Evolutionary conservation across 2,113 vertebrate genomes (phyloP).

Genomic region (Hipposideros armiger): DNA sequence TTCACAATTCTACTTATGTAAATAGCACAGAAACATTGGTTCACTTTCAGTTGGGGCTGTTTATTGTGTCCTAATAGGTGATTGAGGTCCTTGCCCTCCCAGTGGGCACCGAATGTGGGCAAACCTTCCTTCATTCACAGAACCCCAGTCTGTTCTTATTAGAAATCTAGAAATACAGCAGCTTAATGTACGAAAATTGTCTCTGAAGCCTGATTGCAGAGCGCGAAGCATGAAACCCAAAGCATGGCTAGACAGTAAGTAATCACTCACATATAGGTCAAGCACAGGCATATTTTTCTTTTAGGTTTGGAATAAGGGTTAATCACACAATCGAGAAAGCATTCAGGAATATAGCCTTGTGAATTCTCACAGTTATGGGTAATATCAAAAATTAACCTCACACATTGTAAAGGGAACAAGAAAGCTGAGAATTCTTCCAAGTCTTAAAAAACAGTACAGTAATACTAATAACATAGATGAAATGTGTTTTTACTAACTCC

Average conservation of each 20-base stretch:
- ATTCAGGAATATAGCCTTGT: not conserved
- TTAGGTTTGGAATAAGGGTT: not conserved
- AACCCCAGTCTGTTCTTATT: not conserved
- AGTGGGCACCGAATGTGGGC: not conserved
- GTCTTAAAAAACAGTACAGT: slow-evolving; percentile 52
- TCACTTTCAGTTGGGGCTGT: not conserved
- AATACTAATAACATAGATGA: slow-evolving; percentile 72
- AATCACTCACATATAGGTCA: not conserved
- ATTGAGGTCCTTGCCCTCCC: not conserved
- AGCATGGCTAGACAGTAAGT: not conserved
- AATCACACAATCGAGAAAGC: slow-evolving; percentile 37
- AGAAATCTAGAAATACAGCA: not conserved
- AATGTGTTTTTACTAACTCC: slow-evolving; percentile 78
- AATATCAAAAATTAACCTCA: slow-evolving; percentile 67
- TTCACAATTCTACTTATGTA: not conserved
- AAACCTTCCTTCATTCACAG: not conserved
- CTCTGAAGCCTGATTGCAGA: not conserved
- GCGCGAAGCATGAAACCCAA: not conserved
- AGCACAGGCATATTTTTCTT: not conserved
- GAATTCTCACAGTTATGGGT: not conserved
- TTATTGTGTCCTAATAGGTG: not conserved
- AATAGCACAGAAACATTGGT: not conserved
- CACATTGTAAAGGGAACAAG: slow-evolving; percentile 41
- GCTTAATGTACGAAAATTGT: not conserved
- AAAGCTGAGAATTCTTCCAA: slow-evolving; percentile 61